Evolutionary conservation across 2,888 invertebrate species (phyloP).

Genomic region (Pseudolycoriella hygida): DNA sequence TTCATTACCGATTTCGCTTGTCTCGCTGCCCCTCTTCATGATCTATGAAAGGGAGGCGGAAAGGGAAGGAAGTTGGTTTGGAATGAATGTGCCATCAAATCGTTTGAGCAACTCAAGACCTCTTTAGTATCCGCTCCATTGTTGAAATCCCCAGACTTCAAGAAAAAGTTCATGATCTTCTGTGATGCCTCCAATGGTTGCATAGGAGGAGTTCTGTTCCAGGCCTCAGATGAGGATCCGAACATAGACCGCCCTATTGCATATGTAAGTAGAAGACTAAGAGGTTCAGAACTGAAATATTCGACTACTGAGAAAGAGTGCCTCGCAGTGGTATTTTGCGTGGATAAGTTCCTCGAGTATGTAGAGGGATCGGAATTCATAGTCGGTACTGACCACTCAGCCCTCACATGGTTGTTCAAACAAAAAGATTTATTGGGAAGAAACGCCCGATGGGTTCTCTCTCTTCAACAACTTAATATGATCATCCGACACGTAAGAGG

Average conservation of each 20-base stretch:
- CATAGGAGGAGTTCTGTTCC: neutral
- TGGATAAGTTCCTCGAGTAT: neutral
- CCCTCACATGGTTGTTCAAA: neutral
- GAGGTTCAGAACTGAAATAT: neutral
- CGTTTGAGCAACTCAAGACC: neutral
- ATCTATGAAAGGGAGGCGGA: neutral
- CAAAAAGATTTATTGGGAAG: neutral
- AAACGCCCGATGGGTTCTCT: neutral
- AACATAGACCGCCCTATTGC: too few relatives aligned
- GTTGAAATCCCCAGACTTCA: neutral
- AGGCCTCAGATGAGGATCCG: neutral
- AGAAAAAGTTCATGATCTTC: neutral
- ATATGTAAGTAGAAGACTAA: neutral
- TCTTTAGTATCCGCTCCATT: neutral
- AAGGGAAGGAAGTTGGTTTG: neutral
- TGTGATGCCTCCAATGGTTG: neutral
- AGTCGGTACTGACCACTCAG: neutral
- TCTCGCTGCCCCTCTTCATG: neutral
- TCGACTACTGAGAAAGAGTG: neutral
- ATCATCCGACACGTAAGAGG: neutral
- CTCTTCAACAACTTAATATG: neutral
- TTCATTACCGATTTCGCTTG: neutral
- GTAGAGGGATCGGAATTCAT: neutral
- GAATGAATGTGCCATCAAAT: neutral
- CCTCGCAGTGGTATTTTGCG: too few relatives aligned